Evolutionary conservation across 2,888 invertebrate species (phyloP).

Genomic region (Tetheella fluctuosa): DNA sequence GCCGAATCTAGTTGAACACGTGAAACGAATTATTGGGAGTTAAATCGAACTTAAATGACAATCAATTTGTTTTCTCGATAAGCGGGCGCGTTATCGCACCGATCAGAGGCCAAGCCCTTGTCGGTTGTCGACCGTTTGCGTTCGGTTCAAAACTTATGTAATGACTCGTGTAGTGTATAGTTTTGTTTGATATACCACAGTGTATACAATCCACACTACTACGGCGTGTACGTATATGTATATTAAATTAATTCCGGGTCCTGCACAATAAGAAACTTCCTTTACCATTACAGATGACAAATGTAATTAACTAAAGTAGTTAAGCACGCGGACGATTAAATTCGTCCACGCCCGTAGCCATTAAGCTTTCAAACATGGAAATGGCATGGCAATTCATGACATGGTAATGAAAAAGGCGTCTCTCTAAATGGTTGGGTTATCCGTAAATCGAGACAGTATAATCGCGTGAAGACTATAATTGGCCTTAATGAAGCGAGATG

Average conservation of each 20-base stretch:
- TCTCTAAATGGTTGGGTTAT: constrained; percentile 69
- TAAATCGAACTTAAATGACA: constrained; percentile 51
- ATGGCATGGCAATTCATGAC: constrained; percentile 63
- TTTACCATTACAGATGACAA: constrained; percentile 49
- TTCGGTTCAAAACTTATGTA: constrained; percentile 31
- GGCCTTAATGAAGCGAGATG: constrained; percentile 75
- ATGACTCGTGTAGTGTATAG: constrained; percentile 21
- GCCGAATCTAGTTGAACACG: constrained; percentile 17
- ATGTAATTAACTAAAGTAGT: constrained; percentile 50
- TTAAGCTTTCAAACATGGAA: constrained; percentile 64
- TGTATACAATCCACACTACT: constrained; percentile 14
- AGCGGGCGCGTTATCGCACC: constrained; percentile 57
- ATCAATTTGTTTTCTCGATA: constrained; percentile 68
- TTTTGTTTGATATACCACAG: constrained; percentile 18
- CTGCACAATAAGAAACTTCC: constrained; percentile 30
- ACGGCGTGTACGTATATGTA: background rate
- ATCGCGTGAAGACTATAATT: constrained; percentile 76
- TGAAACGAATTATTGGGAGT: constrained; percentile 35
- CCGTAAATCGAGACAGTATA: constrained; percentile 70
- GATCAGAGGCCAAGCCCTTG: constrained; percentile 52
- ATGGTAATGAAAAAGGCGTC: constrained; percentile 68
- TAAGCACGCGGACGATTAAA: constrained; percentile 51
- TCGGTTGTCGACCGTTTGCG: constrained; percentile 28
- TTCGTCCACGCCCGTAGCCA: constrained; percentile 51
- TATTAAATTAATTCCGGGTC: constrained; percentile 16